Evolutionary conservation across 2,113 vertebrate species (phyloP), one percentile per base, ranked within the genome.

Genomic region (Chelonoidis abingdonii): DNA sequence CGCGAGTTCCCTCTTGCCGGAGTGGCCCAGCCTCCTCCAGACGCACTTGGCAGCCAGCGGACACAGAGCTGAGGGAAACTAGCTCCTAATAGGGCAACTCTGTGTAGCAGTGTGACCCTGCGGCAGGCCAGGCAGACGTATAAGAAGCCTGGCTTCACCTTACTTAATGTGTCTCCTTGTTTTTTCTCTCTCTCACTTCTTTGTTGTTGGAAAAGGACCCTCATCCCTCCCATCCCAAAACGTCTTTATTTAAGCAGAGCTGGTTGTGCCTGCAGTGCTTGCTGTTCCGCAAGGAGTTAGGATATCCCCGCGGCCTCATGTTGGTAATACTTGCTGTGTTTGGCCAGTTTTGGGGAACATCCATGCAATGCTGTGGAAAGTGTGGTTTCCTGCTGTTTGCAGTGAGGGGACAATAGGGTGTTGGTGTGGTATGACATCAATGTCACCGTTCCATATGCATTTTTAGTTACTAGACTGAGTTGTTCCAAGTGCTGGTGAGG

Each of bases 291-390:
- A 94, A 95, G 93, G 80, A n/a, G 76, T 82, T 54, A 85, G 88
- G 88, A 89, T 93, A 69, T 94, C 95, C 41, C 54, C 88, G 93
- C 53, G 54, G 81, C 56, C 69, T 52, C 59, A 57, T 47, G 56
- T 3, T 92, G 83, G 84, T 53, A 89, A 89, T 94, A 86, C 89
- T 97, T 89, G 83, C 87, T 85, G 89, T 89, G 89, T 89, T 93
- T 2, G 82, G 86, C 47, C 49, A 93, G 57, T 56, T 78, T 57
- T 4, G 52, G 93, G 84, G 93, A 90, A 89, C 49, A 4, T 75
- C 87, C 52, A 82, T 6, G 89, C 21, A 89, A 13, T 72, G 90
- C 92, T 47, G 94, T 76, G 24, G 79, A n/a, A n/a, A 1, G 44
- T 29, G 91, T 56, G 92, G 56, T 8, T 91, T 95, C 82, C 88